These are phyloP conservation scores for Lottia gigantea DNA, from an alignment of 2,888 invertebrate genomes.

Conservation along the genomic window DNA sequence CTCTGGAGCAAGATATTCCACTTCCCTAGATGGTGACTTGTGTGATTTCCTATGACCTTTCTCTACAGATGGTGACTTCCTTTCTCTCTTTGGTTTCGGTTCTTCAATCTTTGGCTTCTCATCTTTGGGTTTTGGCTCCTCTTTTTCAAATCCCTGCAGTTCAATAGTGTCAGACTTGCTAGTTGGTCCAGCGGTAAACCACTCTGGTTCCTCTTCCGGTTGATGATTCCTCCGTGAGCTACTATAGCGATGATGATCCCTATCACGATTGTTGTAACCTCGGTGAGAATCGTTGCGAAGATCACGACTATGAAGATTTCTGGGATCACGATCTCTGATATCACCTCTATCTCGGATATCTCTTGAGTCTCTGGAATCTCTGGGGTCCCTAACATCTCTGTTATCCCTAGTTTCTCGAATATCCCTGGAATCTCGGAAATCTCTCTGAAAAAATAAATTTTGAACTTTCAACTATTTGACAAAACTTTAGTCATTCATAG, in stretches of 20 bases:
- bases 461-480: too few relatives aligned
- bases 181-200: conserved; percentile 86
- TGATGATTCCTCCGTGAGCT: conserved; percentile 20
- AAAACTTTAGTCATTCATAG: too few relatives aligned
- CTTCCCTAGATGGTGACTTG: too few relatives aligned
- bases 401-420: conserved; percentile 13
- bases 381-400: conserved; percentile 31
- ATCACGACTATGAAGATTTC: conserved; percentile 28
- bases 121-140: not conserved
- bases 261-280: conserved; percentile 16
- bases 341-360: conserved; percentile 20
- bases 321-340: conserved; percentile 19
- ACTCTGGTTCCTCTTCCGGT: conserved; percentile 85
- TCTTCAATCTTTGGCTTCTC: not conserved
- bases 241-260: conserved; percentile 24
- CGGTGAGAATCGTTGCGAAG: conserved; percentile 23
- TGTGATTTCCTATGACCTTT: too few relatives aligned
- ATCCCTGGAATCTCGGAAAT: conserved; percentile 30
- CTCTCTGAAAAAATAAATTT: conserved; percentile 11
- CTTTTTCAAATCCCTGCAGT: conserved; percentile 85
- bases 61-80: too few relatives aligned
- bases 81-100: not conserved
- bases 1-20: too few relatives aligned
- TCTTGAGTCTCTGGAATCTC: conserved; percentile 13
- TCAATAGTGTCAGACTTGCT: conserved; percentile 94